Evolutionary conservation across 2,797 vertebrate species (phyloP), one percentile per base, ranked within the genome.

Genomic region (Fratercula arctica): DNA sequence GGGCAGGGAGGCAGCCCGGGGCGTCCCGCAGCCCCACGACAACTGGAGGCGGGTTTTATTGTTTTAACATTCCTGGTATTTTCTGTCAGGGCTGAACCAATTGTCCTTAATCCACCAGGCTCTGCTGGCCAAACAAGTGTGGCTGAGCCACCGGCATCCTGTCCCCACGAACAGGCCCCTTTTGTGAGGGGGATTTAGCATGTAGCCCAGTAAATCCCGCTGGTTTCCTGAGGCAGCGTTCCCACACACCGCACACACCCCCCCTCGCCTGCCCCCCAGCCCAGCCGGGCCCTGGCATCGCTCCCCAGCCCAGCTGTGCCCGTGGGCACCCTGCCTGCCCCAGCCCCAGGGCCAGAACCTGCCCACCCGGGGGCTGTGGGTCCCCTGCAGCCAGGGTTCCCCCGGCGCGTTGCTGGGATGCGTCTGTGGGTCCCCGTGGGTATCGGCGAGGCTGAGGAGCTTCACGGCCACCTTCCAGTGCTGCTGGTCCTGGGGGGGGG

Each of bases 71-170:
- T 98, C 98, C 97, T 98, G 96, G 96, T 72, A 80, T 97, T 96
- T 97, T 97, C 96, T 97, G 98, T 98, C 97, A 98, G 96, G 96
- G 93, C 89, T 95, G 98, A 98, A 98, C 98, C 97, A 98, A 98
- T 98, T 97, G 97, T 97, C 95, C 95, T 94, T 97, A 96, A 98
- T 97, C 97, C 97, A 39, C 95, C 83, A 77, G 94, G 96, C 97
- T 97, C 95, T 97, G 94, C 96, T 97, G 97, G 97, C 97, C 94
- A 96, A 97, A 96, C 97, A 97, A 97, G 97, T 97, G 95, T 90
- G 96, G 97, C 97, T 97, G 96, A 97, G 96, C 97, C 96, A 96
- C 95, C 86, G 61, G 95, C 97, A 96, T 97, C 96, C 96, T 97
- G 96, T 96, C 96, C 94, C 31, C 92, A 93, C 85, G 37, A 97